Base-by-base conservation (phyloP, 2,797 vertebrate genomes). In the Schizopygopsis malacanthus region DNA sequence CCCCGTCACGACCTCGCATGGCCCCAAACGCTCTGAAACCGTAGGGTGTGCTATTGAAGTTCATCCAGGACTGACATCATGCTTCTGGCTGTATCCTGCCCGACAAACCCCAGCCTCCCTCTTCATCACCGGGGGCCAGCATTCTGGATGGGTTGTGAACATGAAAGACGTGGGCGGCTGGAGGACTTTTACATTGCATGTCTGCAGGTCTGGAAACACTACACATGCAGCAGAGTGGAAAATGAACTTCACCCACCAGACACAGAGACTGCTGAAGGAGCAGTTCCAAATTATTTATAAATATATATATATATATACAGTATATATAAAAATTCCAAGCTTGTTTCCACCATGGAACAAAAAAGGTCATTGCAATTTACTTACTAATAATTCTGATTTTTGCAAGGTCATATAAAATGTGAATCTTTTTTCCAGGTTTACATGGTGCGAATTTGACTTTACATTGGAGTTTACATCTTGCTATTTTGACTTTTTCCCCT, bases 31-130 rank as follows among this genome's bases (percentile, higher is more conserved):
- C 28, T 28, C 33, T 10, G 70, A 47, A 81, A 61, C 33, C 3
- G 25, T 63, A 73, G 87, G 59, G 47, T 52, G 75, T 47, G 39
- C 59, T 82, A 43, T 56, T 86, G 69, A 86, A 59, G 45, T 83
- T 52, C 12, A 45, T 83, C 75, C 84, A 86, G 76, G 41, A 28
- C 39, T 82, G 50, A 88, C 79, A 71, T 87, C 87, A 85, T 82
- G 7, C 61, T 63, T 12, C 59, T 67, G 59, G 16, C 67, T 75
- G 37, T 54, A 54, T 77, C 67, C 67, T 52, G 10, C 63, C 41
- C 61, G 65, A 81, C 18, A 54, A 79, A 52, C 22, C 80, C 73
- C 50, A 72, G 41, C 85, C 25, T 73, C 69, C 20, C 20, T 59
- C 69, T 43, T 59, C 69, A 67, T 67, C 70, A 25, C 10, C 47